Evolutionary conservation across 2,113 vertebrate genomes (phyloP), one percentile per base, ranked within the genome.

Genomic region (Loxodonta africana): DNA sequence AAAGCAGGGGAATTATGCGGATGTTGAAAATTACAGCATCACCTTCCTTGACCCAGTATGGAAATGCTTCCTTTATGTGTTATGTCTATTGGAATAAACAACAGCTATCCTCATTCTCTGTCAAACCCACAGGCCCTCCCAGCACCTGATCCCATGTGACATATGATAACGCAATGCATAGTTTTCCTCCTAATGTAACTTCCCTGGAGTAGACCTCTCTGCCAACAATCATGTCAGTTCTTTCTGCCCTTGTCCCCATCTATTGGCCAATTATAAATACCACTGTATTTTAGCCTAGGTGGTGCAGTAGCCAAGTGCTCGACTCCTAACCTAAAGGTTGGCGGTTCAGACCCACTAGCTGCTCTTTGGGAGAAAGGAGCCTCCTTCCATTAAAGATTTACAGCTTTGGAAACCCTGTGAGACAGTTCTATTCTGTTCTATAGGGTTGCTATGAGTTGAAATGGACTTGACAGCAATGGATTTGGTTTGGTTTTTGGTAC

Each of bases 21-120:
- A 82, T 88, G 21, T 77, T 94, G 37, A 81, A 97, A 94, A 96
- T 95, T 26, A 81, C 25, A 92, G 33, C 5, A 69, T 94, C 88
- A 92, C 53, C 69, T 96, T 89, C 69, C 63, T n/a, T 89, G 91
- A 95, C 57, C 44, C 74, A 91, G 48, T 33, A 84, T 91, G 80
- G 74, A 96, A 95, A 87, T 81, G 57, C 51, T 71, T 77, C 41
- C 57, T 53, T 94, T 94, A 89, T 74, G 14, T 20, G 0, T 12
- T 80, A 2, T 60, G 65, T 46, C 18, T 94, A 60, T 51, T 63
- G 30, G 76, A 95, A 92, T 88, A 90, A 91, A 77, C 57, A 82
- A 8, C 23, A 97, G 65, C 14, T 41, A 74, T 28, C 33, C 23
- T 67, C 41, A 85, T 67, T 91, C 37, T 73, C n/a, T 89, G 12